phyloP scores from a whole-genome alignment of 2,888 invertebrate species.

The Sericinus montela region DNA sequence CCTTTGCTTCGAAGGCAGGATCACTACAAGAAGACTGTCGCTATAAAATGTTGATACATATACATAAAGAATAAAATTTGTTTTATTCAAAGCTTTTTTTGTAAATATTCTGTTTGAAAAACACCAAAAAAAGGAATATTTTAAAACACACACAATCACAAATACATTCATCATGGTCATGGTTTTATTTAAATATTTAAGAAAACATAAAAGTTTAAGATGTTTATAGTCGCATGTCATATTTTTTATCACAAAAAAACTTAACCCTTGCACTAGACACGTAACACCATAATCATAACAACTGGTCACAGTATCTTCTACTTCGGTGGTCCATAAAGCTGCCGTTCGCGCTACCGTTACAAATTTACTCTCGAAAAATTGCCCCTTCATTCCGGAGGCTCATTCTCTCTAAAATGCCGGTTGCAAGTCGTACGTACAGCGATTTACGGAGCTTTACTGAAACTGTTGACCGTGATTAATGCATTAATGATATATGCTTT shows the following conservation, averaged over 20 bases:
- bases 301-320: conserved; percentile 9
- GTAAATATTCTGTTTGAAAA: too few relatives aligned
- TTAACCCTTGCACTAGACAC: neutral
- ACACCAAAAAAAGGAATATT: too few relatives aligned
- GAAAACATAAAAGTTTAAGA: too few relatives aligned
- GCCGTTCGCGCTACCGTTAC: conserved; percentile 45
- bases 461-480: neutral
- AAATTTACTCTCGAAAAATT: conserved; percentile 51
- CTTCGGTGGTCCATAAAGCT: conserved; percentile 51
- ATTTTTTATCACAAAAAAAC: neutral
- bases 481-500: neutral
- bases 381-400: conserved; percentile 30
- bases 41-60: too few relatives aligned
- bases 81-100: too few relatives aligned
- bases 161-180: too few relatives aligned
- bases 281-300: conserved; percentile 1
- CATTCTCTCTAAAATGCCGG: conserved; percentile 44
- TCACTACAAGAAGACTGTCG: too few relatives aligned
- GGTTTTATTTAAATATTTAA: too few relatives aligned
- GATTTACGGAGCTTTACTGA: conserved; percentile 19
- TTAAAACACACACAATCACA: too few relatives aligned
- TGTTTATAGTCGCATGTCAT: too few relatives aligned
- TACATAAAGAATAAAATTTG: too few relatives aligned
- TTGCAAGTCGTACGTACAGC: conserved; percentile 24
- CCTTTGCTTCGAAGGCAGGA: too few relatives aligned